Evolutionary conservation across 2,797 vertebrate genomes (phyloP), one percentile per base, ranked within the genome.

Genomic region (Mallotus villosus): DNA sequence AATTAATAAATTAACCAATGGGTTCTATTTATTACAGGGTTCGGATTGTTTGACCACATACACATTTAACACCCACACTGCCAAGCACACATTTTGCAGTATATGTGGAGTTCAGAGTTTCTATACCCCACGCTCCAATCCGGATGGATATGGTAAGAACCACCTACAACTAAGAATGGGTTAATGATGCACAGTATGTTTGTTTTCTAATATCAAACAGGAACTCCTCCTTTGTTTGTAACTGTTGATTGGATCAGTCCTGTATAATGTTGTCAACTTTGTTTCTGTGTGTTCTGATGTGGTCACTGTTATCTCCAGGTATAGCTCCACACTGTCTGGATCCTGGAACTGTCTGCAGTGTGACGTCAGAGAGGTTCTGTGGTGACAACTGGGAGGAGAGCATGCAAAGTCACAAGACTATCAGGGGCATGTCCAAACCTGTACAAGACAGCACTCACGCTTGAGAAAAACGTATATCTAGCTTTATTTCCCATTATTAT

Each of bases 31-130:
- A n/a, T 69, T 41, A 11, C 70, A 99, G 98, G 98, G 97, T 2
- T 91, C 86, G 0, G 94, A 96, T 37, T 93, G 93, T 78, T 87
- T 99, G 82, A 95, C 94, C 65, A 96, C 93, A 0, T 99, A 99
- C 80, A 97, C 95, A 0, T 99, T 97, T 83, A 97, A 99, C 85
- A 97, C 95, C 1, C 95, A 94, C 34, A 41, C 79, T 73, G 97
- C 97, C 37, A 93, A 96, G 88, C 97, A 99, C 82, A 97, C 91
- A 0, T 99, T 99, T 89, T 99, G 97, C 90, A 98, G 96, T 89
- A 94, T 83, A 24, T 99, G 97, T n/a, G 96, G 98, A 0, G 95
- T 99, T 63, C 97, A 99, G 89, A 99, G 98, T 89, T 99, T 98
- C 91, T 97, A 97, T 82, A 94, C 89, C 0, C 97, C 97, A 24